A percentile compares a stretch with the other conserved stretches of the same genome.
Evolutionary conservation across 1,140 invertebrate species (phyloP).

Genomic region (Psix sp.): DNA sequence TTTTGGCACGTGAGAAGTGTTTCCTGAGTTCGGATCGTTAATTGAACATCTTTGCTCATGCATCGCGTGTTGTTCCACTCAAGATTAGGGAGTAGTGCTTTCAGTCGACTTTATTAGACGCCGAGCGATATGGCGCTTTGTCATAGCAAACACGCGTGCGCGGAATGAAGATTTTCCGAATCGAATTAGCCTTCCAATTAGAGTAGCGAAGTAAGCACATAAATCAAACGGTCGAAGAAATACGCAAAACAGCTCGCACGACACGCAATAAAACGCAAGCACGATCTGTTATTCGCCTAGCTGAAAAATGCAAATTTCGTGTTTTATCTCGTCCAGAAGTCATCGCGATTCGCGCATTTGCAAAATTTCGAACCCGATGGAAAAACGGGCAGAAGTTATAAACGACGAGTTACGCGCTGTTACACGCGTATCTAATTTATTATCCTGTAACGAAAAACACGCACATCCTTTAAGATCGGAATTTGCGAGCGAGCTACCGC

Average conservation of each 20-base stretch:
- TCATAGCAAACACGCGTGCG: slow-evolving; percentile 16
- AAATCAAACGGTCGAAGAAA: too few species aligned
- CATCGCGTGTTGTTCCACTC: slow-evolving; percentile 47
- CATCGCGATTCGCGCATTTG: too few species aligned
- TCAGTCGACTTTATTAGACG: slow-evolving; percentile 48
- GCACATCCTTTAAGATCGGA: slow-evolving; percentile 43
- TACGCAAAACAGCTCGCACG: too few species aligned
- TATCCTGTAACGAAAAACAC: slow-evolving; percentile 35
- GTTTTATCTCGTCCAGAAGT: too few species aligned
- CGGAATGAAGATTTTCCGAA: slow-evolving; percentile 17
- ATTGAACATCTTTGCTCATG: slow-evolving; percentile 47
- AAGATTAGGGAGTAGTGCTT: slow-evolving; percentile 49
- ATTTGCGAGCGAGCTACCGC: slow-evolving; percentile 37
- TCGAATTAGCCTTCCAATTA: slow-evolving; percentile 12
- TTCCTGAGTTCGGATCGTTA: slow-evolving; percentile 44
- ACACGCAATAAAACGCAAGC: too few species aligned
- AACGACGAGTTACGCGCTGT: too few species aligned
- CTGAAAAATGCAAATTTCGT: too few species aligned
- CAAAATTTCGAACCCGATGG: too few species aligned
- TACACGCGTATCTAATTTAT: too few species aligned
- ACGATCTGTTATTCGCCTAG: too few species aligned
- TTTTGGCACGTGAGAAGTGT: slow-evolving; percentile 55
- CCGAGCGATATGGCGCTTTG: slow-evolving; percentile 27
- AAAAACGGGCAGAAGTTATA: too few species aligned
- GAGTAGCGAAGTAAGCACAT: neutral